A percentile compares a stretch with the other conserved stretches of the same genome.
These are phyloP conservation scores for Barbus barbus DNA, from an alignment of 2,113 vertebrate genomes.

Conservation along the genomic window DNA sequence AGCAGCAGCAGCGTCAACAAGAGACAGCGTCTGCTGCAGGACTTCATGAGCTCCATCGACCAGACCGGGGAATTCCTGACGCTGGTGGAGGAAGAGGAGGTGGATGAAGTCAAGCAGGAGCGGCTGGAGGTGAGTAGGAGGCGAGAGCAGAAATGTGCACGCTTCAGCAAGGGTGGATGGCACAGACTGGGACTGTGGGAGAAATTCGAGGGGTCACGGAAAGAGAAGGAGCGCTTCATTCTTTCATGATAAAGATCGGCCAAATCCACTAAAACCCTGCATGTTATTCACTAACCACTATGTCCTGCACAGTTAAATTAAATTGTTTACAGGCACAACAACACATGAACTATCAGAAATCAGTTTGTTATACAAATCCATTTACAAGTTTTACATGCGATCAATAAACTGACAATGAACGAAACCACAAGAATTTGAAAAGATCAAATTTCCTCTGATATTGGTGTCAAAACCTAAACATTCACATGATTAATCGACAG, in stretches of 20 bases:
- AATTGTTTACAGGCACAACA: background rate
- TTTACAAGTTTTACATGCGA: background rate
- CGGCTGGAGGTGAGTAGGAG: constrained; percentile 86
- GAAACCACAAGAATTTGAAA: background rate
- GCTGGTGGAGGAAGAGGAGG: constrained; percentile 87
- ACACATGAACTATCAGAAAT: background rate
- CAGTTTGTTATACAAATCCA: background rate
- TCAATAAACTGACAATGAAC: background rate
- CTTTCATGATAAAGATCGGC: background rate
- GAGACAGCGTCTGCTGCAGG: constrained; percentile 87
- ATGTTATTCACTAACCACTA: background rate
- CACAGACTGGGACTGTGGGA: background rate
- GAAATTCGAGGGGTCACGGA: background rate
- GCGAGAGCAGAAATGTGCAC: constrained; percentile 45
- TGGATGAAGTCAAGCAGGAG: constrained; percentile 95
- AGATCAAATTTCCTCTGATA: background rate
- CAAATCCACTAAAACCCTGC: background rate
- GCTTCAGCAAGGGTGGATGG: background rate
- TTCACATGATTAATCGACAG: background rate
- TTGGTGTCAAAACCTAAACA: background rate
- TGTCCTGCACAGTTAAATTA: background rate
- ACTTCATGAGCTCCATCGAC: constrained; percentile 92
- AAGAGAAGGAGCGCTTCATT: background rate
- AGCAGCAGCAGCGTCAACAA: constrained; percentile 80
- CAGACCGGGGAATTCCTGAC: constrained; percentile 93